Base-by-base conservation (phyloP, 2,797 vertebrate genomes). In the Fistularia tabacaria region DNA sequence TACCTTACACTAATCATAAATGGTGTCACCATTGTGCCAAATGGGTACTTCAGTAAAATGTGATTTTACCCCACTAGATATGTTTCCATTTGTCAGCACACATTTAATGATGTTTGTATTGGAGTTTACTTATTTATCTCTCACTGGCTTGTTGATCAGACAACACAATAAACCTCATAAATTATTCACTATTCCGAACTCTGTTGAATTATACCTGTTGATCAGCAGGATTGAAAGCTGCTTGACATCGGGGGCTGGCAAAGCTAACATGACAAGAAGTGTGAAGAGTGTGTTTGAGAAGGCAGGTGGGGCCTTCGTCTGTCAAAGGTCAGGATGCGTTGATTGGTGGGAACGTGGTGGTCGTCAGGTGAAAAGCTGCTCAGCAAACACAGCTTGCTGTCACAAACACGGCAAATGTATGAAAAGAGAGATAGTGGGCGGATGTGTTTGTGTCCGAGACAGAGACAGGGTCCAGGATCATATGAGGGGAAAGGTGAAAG, bases 381-480 rank as follows among this genome's bases (percentile, higher is more conserved):
- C 43, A 1, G 80, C 78, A 88, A 88, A 86, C 83, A 87, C 70
- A 76, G 59, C 72, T 52, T 56, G 60, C 76, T 67, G 72, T 82
- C 74, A 73, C 69, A 74, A 78, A 67, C 68, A 64, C 66, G 51
- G 44, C 47, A 66, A 57, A 61, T 53, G 42, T 69, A 74, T 62
- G 70, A 56, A 51, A 74, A 73, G 66, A 71, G 46, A 59, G 62
- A 60, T 39, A 55, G 61, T 46, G 64, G 42, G 39, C 11, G 38
- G 7, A 11, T 49, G 10, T 37, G 47, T 49, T 10, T 8, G 47
- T 49, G 47, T 38, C 25, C 12, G 13, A 44, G 12, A 43, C 7
- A 61, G 56, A 0, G 59, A 10, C 3, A 7, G 46, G 3, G 42
- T 7, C 51, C 51, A 9, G 0, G 67, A 59, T 1, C 57, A 69